These are phyloP conservation scores for Sebastes hopkinsi DNA, from an alignment of 2,797 vertebrate genomes.

Conservation along the genomic window DNA sequence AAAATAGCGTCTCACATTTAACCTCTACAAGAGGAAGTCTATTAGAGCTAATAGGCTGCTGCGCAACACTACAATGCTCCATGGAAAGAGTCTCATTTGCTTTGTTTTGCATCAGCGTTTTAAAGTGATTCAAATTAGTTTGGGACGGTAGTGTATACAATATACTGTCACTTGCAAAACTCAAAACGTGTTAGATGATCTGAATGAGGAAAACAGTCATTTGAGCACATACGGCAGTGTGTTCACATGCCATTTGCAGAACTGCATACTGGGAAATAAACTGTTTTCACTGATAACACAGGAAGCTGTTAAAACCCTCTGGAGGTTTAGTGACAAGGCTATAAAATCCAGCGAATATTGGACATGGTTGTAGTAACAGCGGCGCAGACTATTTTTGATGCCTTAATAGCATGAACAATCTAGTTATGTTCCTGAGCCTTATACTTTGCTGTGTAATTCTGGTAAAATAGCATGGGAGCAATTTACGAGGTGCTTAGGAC, in stretches of 20 bases:
- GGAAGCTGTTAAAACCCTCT: slow-evolving; percentile 1
- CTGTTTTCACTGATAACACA: slow-evolving; percentile 5
- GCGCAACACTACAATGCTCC: not conserved
- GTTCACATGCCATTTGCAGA: not conserved
- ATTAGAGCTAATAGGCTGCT: slow-evolving; percentile 2
- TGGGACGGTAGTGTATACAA: not conserved
- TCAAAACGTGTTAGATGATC: not conserved
- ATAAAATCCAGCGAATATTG: slow-evolving; percentile 20
- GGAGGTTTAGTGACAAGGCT: slow-evolving; percentile 1
- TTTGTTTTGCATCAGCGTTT: slow-evolving; percentile 28
- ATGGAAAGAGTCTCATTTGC: not conserved
- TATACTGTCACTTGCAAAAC: not conserved
- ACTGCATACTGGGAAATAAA: slow-evolving; percentile 6
- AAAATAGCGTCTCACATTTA: not conserved
- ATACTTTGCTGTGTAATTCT: slow-evolving; percentile 30
- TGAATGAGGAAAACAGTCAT: not conserved
- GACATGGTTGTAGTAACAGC: slow-evolving; percentile 14
- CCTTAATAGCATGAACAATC: slow-evolving; percentile 39
- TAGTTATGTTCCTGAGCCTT: slow-evolving; percentile 11
- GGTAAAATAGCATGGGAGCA: slow-evolving; percentile 33
- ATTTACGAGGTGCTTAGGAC: slow-evolving; percentile 47
- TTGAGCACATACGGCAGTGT: not conserved
- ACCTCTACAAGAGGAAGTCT: not conserved
- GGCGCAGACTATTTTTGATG: slow-evolving; percentile 1
- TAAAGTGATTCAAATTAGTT: not conserved